phyloP scores from a whole-genome alignment of 1,140 invertebrate genomes.

The Cotesia glomerata region DNA sequence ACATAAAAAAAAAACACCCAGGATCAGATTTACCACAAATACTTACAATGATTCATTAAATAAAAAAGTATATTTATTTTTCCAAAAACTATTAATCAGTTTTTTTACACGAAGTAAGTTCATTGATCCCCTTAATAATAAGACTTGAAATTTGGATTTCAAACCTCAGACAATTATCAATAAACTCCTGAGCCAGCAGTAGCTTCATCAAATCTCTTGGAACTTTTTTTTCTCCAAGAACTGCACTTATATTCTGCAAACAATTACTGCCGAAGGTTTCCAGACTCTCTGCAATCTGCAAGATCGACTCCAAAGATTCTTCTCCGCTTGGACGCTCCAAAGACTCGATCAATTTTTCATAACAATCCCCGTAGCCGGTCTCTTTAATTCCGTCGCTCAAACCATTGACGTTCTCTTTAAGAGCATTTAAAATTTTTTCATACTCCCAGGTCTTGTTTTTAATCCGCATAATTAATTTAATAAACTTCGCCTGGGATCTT shows the following conservation, averaged over 20 bases:
- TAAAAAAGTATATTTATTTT: no score
- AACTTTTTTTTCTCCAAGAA: neutral
- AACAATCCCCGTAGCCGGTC: constrained; percentile 31
- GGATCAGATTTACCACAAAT: no score
- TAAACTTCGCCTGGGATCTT: constrained; percentile 30
- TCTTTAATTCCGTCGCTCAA: constrained; percentile 31
- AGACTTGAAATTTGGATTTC: no score
- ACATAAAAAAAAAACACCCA: neutral
- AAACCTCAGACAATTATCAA: constrained; percentile 20
- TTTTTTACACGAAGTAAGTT: neutral
- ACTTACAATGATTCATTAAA: no score
- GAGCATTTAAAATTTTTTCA: constrained; percentile 15
- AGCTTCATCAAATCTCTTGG: constrained; percentile 17
- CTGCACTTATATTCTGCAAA: neutral
- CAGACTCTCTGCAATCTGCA: constrained; percentile 5
- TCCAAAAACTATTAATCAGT: neutral
- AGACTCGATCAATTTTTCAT: constrained; percentile 5
- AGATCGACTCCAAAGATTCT: constrained; percentile 17
- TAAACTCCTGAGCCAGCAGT: constrained; percentile 35
- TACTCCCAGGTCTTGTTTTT: constrained; percentile 12
- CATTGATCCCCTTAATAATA: no score
- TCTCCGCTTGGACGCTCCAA: constrained; percentile 24
- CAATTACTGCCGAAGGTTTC: constrained; percentile 34
- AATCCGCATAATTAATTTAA: constrained; percentile 10
- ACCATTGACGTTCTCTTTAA: constrained; percentile 26